Conservation (phyloP, 2,113 vertebrate species). For the Cavia aperea region DNA sequence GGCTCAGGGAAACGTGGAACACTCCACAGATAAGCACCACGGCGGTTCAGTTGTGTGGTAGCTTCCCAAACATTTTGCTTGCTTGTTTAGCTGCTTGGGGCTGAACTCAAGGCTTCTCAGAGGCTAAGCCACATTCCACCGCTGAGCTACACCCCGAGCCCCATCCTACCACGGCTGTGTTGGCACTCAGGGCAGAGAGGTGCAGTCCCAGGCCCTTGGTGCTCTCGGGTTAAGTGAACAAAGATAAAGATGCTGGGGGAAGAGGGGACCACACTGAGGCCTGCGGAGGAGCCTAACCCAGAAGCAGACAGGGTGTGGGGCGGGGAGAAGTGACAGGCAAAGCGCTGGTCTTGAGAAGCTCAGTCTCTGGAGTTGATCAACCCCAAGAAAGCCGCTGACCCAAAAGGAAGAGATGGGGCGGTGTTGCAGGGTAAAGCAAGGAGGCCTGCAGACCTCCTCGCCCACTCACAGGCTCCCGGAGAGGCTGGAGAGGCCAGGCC, state of each 20-base stretch:
- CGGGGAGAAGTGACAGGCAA: too few species aligned
- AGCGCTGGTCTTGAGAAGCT: background rate
- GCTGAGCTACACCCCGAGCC: background rate
- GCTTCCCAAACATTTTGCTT: background rate
- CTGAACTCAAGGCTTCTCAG: background rate
- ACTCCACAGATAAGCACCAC: background rate
- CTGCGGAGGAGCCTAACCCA: background rate
- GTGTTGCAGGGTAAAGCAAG: background rate
- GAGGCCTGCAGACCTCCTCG: background rate
- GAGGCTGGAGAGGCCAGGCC: background rate
- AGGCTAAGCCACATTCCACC: too few species aligned
- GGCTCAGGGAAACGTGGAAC: accelerated
- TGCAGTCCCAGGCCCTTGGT: background rate
- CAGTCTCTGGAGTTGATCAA: background rate
- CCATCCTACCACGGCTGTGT: background rate
- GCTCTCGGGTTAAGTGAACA: background rate
- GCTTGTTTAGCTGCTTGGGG: background rate
- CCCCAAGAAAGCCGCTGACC: background rate
- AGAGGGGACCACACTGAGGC: background rate
- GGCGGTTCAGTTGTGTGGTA: accelerated
- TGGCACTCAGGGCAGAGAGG: background rate
- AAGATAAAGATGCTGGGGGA: background rate
- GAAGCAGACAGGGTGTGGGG: background rate
- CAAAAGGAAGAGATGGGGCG: background rate
- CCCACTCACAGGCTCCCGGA: background rate